Percentiles rank a stretch among this genome's conserved stretches.
Conservation (phyloP, 1,140 invertebrate genomes). For the Asobara japonica region DNA sequence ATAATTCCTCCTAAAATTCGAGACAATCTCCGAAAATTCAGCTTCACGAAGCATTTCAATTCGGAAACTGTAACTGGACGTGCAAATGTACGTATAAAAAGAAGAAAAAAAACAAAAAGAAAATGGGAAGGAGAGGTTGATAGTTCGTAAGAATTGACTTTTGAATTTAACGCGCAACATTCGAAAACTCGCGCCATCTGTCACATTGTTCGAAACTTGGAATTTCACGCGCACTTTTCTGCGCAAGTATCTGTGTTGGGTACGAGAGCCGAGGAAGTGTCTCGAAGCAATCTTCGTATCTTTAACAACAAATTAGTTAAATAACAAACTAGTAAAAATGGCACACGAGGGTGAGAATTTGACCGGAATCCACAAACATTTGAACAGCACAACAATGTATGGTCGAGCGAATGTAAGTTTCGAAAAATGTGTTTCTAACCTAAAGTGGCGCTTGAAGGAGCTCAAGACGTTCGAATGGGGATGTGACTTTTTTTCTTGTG, state of each 20-base stretch:
- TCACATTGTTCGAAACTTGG: background rate
- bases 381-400: constrained; percentile 16
- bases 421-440: background rate
- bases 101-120: background rate
- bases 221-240: background rate
- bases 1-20: background rate
- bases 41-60: background rate
- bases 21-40: background rate
- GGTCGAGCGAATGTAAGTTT: constrained; percentile 28
- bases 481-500: background rate
- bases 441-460: background rate
- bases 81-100: background rate
- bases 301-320: background rate
- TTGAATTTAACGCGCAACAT: background rate
- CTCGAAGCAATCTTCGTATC: background rate
- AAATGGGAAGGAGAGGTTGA: background rate
- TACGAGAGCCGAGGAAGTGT: background rate
- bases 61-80: background rate
- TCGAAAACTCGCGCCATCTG: background rate
- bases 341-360: constrained; percentile 23
- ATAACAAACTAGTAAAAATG: constrained; percentile 12
- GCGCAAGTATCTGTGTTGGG: background rate
- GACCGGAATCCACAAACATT: constrained; percentile 26
- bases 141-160: background rate
- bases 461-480: background rate